A percentile compares a stretch with the other conserved stretches of the same genome.
phyloP scores from a whole-genome alignment of 1,140 invertebrate species.

The Drosophila pachea region DNA sequence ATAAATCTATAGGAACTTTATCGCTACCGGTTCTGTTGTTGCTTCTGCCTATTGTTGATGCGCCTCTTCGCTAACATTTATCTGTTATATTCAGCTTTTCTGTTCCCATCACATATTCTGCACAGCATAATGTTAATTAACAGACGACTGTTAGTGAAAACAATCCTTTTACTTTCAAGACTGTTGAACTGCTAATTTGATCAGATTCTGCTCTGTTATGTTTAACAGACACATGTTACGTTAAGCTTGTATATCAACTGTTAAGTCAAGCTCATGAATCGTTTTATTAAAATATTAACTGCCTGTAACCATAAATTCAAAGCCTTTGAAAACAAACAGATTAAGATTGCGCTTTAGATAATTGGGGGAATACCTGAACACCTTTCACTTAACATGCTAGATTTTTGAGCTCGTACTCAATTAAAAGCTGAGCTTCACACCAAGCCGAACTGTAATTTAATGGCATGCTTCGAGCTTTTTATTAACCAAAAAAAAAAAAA shows the following conservation, averaged over 20 bases:
- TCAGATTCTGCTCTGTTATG: background rate
- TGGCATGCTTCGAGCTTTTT: constrained; percentile 1
- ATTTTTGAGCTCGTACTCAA: constrained; percentile 1
- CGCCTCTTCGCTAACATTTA: background rate
- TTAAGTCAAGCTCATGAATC: background rate
- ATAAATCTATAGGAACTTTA: constrained; percentile 1
- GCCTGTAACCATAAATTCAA: background rate
- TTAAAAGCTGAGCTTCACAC: constrained; percentile 8
- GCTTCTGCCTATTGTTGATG: background rate
- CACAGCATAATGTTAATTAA: background rate
- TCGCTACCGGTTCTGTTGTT: background rate
- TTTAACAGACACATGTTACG: background rate
- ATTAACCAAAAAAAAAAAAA: constrained; percentile 3
- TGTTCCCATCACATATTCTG: background rate
- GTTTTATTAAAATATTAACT: background rate
- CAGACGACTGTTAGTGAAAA: background rate
- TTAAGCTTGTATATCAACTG: background rate
- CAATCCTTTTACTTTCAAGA: no score
- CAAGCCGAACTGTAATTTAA: constrained; percentile 5
- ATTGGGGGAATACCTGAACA: background rate
- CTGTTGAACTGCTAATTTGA: no score
- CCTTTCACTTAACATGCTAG: constrained; percentile 16
- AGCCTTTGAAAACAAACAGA: background rate
- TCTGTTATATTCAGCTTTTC: no score
- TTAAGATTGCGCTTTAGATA: background rate